phyloP scores from a whole-genome alignment of 2,113 vertebrate genomes.

The Ginglymostoma cirratum region DNA sequence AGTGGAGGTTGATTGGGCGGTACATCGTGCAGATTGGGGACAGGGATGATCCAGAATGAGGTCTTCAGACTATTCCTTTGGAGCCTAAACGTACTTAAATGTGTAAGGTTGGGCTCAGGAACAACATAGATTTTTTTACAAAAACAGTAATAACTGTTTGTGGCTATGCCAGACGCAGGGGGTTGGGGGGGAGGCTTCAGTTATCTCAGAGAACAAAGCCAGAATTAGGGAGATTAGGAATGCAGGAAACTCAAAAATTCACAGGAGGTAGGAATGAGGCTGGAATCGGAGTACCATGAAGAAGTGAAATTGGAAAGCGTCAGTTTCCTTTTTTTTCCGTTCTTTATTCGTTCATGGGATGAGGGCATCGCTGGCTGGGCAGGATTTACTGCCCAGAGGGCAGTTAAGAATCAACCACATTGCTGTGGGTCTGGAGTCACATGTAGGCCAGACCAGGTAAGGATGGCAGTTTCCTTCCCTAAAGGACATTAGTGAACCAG shows the following conservation, averaged over 20 bases:
- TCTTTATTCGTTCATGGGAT: no score
- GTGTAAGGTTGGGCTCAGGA: no score
- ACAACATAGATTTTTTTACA: not conserved
- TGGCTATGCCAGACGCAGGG: not conserved
- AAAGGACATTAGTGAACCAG: no score
- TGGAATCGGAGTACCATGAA: not conserved
- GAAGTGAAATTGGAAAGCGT: not conserved
- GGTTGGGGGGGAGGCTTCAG: not conserved
- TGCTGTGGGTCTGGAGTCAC: no score
- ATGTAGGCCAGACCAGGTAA: no score
- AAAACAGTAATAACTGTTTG: not conserved
- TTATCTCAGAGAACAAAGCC: not conserved
- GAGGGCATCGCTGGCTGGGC: no score
- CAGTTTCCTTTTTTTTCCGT: no score
- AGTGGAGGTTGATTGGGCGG: not conserved
- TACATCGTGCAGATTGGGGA: not conserved
- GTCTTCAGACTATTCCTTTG: no score
- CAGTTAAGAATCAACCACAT: no score
- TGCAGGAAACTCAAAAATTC: not conserved
- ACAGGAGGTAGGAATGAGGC: not conserved
- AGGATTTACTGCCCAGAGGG: no score
- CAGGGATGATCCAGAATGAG: not conserved
- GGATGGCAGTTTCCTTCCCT: no score
- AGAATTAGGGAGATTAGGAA: not conserved
- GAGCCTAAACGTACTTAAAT: no score